Evolutionary conservation across 2,888 invertebrate genomes (phyloP), one percentile per base, ranked within the genome.

Genomic region (Cataglyphis cursor): DNA sequence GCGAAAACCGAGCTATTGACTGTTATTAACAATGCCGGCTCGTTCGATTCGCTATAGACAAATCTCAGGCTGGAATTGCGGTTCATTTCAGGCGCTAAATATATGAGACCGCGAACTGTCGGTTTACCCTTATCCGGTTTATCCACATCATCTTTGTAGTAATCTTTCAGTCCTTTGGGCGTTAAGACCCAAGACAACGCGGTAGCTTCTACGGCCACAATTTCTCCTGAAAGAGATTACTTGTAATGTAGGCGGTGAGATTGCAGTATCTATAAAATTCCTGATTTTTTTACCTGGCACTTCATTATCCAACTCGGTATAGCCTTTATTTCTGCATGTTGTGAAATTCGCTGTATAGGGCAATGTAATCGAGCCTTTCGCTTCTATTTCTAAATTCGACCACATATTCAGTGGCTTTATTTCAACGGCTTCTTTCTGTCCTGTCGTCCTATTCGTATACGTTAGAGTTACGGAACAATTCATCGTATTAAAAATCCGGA

Each of bases 401-500:
- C 92, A 93, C 89, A 93, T 89, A 2, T 73, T 87, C 24, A 93
- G 57, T 9, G 85, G 72, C 2, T 87, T 21, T 9, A 95, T 41
- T 0, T 5, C 18, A 0, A 93, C n/a, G n/a, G n/a, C n/a, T n/a
- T n/a, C 48, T 0, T 10, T 9, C 3, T 21, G 28, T 1, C n/a
- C 2, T 21, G 3, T 5, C 1, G 0, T 28, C 28, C 1, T 28
- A 28, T 28, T 28, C 4, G 38, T 24, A 15, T 44, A 6, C 6
- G 35, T 3, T 61, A 94, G 70, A 0, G 62, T 8, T 1, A 93
- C 82, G 0, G 41, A 28, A 51, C 95, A 95, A 59, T 92, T 64
- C 12, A 93, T 57, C 0, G 94, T 91, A 83, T 98, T 98, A 94
- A 97, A 98, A 6, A 98, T 94, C 87, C 97, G 95, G 24, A 98